These are phyloP conservation scores for Myodes glareolus DNA, from an alignment of 2,113 vertebrate species.

Conservation along the genomic window DNA sequence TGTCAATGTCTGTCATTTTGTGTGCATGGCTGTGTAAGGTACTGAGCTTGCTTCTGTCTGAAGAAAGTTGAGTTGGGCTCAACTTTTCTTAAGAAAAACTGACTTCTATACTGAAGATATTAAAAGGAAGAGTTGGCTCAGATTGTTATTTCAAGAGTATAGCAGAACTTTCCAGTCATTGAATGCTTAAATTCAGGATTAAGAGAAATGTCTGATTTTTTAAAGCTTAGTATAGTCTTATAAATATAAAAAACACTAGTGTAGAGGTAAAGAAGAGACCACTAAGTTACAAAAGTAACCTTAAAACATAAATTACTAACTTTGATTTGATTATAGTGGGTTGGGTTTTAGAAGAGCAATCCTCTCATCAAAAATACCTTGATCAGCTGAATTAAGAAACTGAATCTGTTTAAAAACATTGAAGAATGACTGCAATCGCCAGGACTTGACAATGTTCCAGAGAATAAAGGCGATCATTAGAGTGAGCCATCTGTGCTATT, in stretches of 20 bases:
- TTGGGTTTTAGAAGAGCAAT: neutral
- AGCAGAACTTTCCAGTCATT: neutral
- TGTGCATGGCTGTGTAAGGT: neutral
- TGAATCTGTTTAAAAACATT: neutral
- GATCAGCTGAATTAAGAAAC: neutral
- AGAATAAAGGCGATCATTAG: neutral
- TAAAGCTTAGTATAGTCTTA: neutral
- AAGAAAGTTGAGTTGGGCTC: neutral
- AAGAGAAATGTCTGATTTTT: neutral
- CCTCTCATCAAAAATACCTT: neutral
- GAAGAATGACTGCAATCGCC: neutral
- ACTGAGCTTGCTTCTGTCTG: neutral
- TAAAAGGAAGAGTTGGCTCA: neutral
- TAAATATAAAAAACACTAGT: neutral
- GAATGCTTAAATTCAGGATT: neutral
- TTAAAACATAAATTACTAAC: neutral
- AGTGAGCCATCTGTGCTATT: too few species aligned
- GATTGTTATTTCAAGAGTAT: neutral
- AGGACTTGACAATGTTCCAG: neutral
- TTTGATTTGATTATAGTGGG: neutral
- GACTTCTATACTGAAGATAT: neutral
- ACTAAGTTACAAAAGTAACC: neutral
- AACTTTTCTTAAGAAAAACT: neutral
- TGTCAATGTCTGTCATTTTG: neutral
- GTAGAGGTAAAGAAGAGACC: neutral